Base-by-base conservation (phyloP, 2,113 vertebrate species). In the Arizona elegans region DNA sequence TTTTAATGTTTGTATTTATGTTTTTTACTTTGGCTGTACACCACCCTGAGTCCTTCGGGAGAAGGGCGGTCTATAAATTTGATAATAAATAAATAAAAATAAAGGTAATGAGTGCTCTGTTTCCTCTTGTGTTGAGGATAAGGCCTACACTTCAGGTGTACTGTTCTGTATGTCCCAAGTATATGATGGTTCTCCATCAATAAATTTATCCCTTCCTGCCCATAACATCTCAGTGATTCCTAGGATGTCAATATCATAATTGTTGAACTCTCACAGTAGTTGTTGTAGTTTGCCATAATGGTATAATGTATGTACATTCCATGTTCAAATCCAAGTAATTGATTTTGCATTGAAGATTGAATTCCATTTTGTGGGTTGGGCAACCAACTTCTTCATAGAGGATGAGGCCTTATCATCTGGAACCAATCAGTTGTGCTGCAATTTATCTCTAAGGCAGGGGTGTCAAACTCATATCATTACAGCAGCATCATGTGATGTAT, bases 401-500 rank as follows among this genome's bases (percentile, higher is more conserved):
- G 11, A 65, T n/a, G 62, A 65, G 62, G 62, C 11, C 62, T n/a
- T 65, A n/a, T n/a, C 62, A 65, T 65, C 26, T n/a, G 29, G 11
- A 65, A n/a, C 62, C 62, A 65, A n/a, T 70, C n/a, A 13, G 17
- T 70, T 29, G 15, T 33, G 65, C 5, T 70, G 29, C 29, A 70
- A 15, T 70, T 70, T 33, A 15, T 70, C 65, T n/a, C 26, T 13
- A n/a, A n/a, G 62, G 11, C 26, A 58, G 58, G 21, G 23, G 8
- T 59, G 58, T 59, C 23, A 59, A 59, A 59, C 8, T 3, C 23
- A 0, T 24, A 8, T 59, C 23, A 24, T 59, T 24, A 24, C 7
- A 8, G 58, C 0, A 0, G 23, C 2, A 2, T 59, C 58, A 59
- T 2, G 2, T 59, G 21, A 23, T 0, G 2, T 24, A 59, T 59